phyloP scores from a whole-genome alignment of 2,797 vertebrate species.

The Alectoris magna region DNA sequence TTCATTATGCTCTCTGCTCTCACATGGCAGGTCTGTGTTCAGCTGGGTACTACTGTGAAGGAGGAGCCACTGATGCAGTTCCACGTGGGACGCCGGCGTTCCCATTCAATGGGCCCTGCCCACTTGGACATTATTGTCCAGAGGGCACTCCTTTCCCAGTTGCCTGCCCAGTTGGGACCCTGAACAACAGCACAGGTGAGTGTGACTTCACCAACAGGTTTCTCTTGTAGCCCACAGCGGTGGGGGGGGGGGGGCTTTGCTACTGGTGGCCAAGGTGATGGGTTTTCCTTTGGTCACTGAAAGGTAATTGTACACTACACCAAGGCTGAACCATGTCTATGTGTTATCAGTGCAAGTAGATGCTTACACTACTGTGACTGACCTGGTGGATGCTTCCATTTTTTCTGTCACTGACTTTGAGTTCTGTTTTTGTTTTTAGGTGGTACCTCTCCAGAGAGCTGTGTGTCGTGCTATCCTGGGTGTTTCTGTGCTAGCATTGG shows the following conservation, averaged over 20 bases:
- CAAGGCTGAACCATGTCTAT: neutral
- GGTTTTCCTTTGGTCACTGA: neutral
- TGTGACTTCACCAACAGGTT: fast-evolving
- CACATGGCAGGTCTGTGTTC: slow-evolving; percentile 82
- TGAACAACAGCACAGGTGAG: slow-evolving; percentile 86
- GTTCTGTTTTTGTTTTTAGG: slow-evolving; percentile 74
- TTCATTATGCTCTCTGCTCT: neutral
- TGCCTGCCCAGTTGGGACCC: slow-evolving; percentile 87
- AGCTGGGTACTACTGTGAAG: slow-evolving; percentile 88
- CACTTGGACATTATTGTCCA: slow-evolving; percentile 88
- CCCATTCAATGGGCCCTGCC: slow-evolving; percentile 87
- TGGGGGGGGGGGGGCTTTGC: fast-evolving
- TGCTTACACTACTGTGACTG: neutral
- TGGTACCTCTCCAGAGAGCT: slow-evolving; percentile 84
- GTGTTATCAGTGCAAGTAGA: fast-evolving
- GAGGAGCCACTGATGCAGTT: slow-evolving; percentile 81
- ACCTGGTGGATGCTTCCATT: neutral
- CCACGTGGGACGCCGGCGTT: slow-evolving; percentile 75
- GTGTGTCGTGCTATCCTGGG: slow-evolving; percentile 86
- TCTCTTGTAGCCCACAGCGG: neutral
- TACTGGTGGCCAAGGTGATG: no score
- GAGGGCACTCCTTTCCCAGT: slow-evolving; percentile 82
- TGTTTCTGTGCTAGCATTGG: slow-evolving; percentile 86
- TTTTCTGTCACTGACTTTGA: neutral
- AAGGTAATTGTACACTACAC: neutral